These are phyloP conservation scores for Gymnocephalus cernua DNA, from an alignment of 2,113 vertebrate genomes.

Conservation along the genomic window DNA sequence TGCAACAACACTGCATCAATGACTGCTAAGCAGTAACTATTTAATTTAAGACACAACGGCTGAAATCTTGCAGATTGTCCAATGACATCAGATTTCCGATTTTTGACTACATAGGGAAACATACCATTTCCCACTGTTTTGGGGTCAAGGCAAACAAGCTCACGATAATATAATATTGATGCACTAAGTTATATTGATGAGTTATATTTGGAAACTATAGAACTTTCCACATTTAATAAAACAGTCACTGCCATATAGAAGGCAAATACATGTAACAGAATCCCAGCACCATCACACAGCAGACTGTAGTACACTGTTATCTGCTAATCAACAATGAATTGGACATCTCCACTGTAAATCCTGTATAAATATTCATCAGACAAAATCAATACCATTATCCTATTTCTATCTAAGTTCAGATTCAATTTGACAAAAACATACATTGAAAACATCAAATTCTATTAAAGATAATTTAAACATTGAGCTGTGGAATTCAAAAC, in stretches of 20 bases:
- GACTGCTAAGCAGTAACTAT: background rate
- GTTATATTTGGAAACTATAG: slow-evolving; percentile 40
- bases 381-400: background rate
- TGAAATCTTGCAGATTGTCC: background rate
- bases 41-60: background rate
- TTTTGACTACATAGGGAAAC: background rate
- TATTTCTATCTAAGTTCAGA: background rate
- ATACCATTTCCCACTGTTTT: slow-evolving; percentile 1
- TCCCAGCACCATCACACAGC: background rate
- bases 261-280: background rate
- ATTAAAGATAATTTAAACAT: slow-evolving; percentile 12
- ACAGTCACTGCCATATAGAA: background rate
- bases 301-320: background rate
- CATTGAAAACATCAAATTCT: background rate
- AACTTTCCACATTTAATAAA: slow-evolving; percentile 53
- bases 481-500: background rate
- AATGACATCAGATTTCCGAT: background rate
- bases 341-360: background rate
- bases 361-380: background rate
- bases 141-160: slow-evolving; percentile 10
- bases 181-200: slow-evolving; percentile 39
- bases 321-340: background rate
- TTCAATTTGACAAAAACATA: background rate
- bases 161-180: slow-evolving; percentile 44
- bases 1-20: background rate